Evolutionary conservation across 2,888 invertebrate species (phyloP).

Genomic region (Crocallis elinguaria): DNA sequence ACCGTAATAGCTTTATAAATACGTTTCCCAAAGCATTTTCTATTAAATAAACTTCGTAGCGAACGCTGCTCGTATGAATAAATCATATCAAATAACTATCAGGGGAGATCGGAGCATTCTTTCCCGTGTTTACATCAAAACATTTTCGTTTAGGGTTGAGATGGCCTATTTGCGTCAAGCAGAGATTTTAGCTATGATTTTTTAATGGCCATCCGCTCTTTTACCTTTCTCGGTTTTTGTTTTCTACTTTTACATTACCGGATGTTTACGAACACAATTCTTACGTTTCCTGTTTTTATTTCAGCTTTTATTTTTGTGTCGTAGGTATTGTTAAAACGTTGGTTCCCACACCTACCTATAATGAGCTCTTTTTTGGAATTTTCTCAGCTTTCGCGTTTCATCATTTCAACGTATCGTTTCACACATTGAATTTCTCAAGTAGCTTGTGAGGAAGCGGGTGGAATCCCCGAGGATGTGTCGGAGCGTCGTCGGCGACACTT

Average conservation of each 20-base stretch:
- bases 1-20: constrained; percentile 82
- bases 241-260: constrained; percentile 19
- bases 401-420: constrained; percentile 39
- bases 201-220: constrained; percentile 56
- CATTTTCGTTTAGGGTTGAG: constrained; percentile 67
- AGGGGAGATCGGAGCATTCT: constrained; percentile 78
- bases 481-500: constrained; percentile 56
- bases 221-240: constrained; percentile 35
- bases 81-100: constrained; percentile 90
- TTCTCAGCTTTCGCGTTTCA: constrained; percentile 37
- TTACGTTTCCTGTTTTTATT: constrained; percentile 20
- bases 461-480: constrained; percentile 71
- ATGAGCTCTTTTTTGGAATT: constrained; percentile 31
- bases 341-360: background rate
- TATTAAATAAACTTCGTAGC: constrained; percentile 79
- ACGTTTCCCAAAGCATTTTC: constrained; percentile 80
- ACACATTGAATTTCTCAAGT: constrained; percentile 74
- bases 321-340: background rate
- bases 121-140: constrained; percentile 68
- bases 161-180: constrained; percentile 53
- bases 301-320: background rate
- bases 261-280: constrained; percentile 4
- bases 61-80: constrained; percentile 85
- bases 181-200: constrained; percentile 66
- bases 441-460: constrained; percentile 46